Evolutionary conservation across 2,888 invertebrate species (phyloP).

Genomic region (Idaea straminata): DNA sequence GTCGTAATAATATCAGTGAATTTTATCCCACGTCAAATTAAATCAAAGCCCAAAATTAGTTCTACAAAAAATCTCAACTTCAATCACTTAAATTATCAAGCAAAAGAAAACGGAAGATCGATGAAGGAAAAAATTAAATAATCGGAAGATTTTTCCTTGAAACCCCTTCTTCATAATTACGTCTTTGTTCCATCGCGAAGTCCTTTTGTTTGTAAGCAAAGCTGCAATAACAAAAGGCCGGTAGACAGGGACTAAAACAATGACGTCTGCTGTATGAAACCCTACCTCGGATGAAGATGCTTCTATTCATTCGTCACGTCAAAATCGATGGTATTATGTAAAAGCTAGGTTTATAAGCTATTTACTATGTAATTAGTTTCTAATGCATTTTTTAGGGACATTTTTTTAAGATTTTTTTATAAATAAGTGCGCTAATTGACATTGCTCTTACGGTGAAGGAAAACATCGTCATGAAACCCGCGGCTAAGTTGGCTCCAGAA

Average conservation of each 20-base stretch:
- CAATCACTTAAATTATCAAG: slow-evolving; percentile 5
- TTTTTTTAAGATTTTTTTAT: too few relatives aligned
- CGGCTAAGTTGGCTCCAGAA: too few relatives aligned
- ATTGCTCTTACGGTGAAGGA: too few relatives aligned
- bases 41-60: too few relatives aligned
- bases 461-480: too few relatives aligned
- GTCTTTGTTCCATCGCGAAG: slow-evolving; percentile 63
- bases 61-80: too few relatives aligned
- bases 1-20: too few relatives aligned
- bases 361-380: slow-evolving; percentile 1
- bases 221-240: slow-evolving; percentile 63
- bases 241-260: slow-evolving; percentile 64
- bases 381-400: too few relatives aligned
- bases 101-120: slow-evolving; percentile 12
- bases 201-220: slow-evolving; percentile 66
- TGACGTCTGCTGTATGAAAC: slow-evolving; percentile 67
- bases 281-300: slow-evolving; percentile 41
- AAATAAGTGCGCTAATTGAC: too few relatives aligned
- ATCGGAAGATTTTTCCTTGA: slow-evolving; percentile 52
- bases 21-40: too few relatives aligned
- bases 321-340: slow-evolving; percentile 44
- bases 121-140: slow-evolving; percentile 46
- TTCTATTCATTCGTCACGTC: slow-evolving; percentile 54
- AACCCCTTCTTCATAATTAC: slow-evolving; percentile 65
- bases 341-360: slow-evolving; percentile 5